phyloP scores from a whole-genome alignment of 2,888 invertebrate genomes.

The Trichopoda pennipes region DNA sequence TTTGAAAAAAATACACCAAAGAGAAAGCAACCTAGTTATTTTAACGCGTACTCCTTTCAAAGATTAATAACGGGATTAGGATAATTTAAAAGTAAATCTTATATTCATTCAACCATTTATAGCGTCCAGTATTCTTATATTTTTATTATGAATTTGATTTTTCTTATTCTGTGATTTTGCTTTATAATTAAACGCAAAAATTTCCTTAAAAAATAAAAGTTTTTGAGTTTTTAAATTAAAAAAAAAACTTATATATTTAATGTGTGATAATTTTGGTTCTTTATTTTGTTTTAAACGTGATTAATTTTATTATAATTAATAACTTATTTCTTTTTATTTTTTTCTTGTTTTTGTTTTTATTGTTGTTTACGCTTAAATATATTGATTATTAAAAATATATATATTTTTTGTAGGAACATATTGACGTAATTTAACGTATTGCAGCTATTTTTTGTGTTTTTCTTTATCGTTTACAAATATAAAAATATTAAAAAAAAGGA shows the following conservation, averaged over 20 bases:
- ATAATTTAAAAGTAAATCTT: constrained; percentile 11
- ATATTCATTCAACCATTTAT: constrained; percentile 39
- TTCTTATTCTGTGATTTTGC: constrained; percentile 28
- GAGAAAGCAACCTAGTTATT: not conserved
- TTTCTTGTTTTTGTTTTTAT: constrained; percentile 57
- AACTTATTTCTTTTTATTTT: constrained; percentile 55
- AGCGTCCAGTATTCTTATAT: constrained; percentile 43
- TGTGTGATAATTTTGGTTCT: constrained; percentile 67
- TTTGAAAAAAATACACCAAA: too few species aligned
- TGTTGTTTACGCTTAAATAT: constrained; percentile 57
- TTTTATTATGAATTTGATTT: constrained; percentile 23
- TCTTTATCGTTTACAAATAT: constrained; percentile 56
- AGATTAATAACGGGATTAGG: constrained; percentile 24
- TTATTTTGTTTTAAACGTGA: constrained; percentile 60
- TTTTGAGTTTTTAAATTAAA: constrained; percentile 2
- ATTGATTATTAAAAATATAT: constrained; percentile 70
- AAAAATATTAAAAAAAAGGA: constrained; percentile 29
- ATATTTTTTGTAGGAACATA: constrained; percentile 80
- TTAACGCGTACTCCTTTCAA: not conserved
- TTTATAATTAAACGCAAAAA: constrained; percentile 25
- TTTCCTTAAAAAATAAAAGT: constrained; percentile 56
- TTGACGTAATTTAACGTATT: constrained; percentile 81
- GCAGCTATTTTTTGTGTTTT: constrained; percentile 78
- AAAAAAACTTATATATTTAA: constrained; percentile 51
- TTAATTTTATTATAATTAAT: constrained; percentile 65